Conservation (phyloP, 2,113 vertebrate species). For the Cyphomyrus plagiostoma region DNA sequence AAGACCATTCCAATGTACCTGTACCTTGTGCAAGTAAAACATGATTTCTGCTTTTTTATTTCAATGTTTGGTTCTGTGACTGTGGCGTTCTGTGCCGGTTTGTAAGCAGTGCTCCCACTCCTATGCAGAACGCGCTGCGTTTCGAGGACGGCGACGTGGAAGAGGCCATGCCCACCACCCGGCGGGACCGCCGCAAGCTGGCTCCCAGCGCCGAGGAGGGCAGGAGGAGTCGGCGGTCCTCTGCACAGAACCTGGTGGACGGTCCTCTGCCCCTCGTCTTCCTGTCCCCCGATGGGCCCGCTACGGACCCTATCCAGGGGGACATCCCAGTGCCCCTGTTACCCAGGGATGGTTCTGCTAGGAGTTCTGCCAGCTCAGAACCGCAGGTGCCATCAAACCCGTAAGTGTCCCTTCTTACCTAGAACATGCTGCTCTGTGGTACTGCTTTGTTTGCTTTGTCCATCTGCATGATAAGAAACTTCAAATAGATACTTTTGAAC, state of each 20-base stretch:
- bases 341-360: constrained; percentile 21
- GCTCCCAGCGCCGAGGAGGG: constrained; percentile 63
- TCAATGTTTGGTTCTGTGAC: neutral
- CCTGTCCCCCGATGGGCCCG: constrained; percentile 21
- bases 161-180: constrained; percentile 48
- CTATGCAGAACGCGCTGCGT: constrained; percentile 66
- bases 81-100: neutral
- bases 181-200: constrained; percentile 74
- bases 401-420: constrained; percentile 40
- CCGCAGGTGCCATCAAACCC: constrained; percentile 28
- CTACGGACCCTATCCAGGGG: constrained; percentile 9
- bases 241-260: constrained; percentile 53
- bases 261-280: constrained; percentile 22
- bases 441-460: neutral
- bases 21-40: neutral
- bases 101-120: neutral
- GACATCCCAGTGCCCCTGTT: constrained; percentile 29
- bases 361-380: constrained; percentile 24
- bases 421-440: neutral
- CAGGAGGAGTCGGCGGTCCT: constrained; percentile 62
- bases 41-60: neutral
- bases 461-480: neutral
- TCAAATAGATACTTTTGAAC: neutral
- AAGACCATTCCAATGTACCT: neutral
- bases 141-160: constrained; percentile 73